Evolutionary conservation across 1,140 invertebrate genomes (phyloP), one percentile per base, ranked within the genome.

Genomic region (Zaprionus kolodkinae): DNA sequence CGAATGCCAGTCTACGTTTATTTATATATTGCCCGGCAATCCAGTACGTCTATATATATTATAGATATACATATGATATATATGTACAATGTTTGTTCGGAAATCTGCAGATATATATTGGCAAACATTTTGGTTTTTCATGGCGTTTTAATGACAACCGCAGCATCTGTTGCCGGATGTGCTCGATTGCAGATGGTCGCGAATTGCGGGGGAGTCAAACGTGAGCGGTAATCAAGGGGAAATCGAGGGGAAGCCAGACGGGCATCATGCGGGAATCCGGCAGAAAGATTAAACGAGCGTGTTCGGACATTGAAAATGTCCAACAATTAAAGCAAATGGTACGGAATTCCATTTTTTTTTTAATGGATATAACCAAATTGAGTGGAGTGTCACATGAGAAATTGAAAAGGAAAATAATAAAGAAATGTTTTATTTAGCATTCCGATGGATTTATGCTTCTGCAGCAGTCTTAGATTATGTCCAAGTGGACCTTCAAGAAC

Each of bases 121-220:
- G 17, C 76, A 82, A 79, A 82, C 83, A 88, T 45, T 57, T 79
- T 38, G 52, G 52, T 69, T 76, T 82, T 68, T 43, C 65, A 62
- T 40, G 68, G 64, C 36, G 50, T 81, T 86, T 72, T 85, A 81
- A 72, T 69, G 83, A 73, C 72, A 87, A 83, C 83, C 83, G 76
- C 70, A 68, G 67, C 83, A 87, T 83, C 84, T 88, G 83, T 56
- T 76, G 73, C 79, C 84, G 84, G 80, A 80, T 87, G 63, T 73
- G 38, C 79, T 83, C 79, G 72, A 83, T 80, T 87, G 79, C 83
- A 80, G 73, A 67, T 60, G 65, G 52, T 68, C 43, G 55, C 40
- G 38, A 48, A 62, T 62, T 50, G 57, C 36, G 30, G n/a, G 43
- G 56, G 33, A 60, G 43, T 63, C 45, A 12, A 55, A 30, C 25